Percentiles rank a stretch among this genome's conserved stretches.
Conservation (phyloP, 2,888 invertebrate species). For the Leptopilina drosophilae region DNA sequence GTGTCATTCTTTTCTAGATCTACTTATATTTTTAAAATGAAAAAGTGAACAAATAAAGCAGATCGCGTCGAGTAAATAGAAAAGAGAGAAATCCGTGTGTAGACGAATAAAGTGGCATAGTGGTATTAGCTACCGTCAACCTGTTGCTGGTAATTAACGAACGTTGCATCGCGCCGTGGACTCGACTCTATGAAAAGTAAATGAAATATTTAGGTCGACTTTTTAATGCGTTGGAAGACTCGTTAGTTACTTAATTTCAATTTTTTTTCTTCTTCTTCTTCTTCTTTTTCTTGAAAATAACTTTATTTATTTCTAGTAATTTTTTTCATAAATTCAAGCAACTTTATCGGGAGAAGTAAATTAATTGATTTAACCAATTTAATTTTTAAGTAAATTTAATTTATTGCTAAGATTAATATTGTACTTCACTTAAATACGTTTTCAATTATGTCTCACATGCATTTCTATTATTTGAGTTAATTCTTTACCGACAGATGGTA, state of each 20-base stretch:
- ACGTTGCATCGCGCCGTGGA: background rate
- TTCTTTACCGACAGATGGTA: too few relatives aligned
- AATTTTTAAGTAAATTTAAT: too few relatives aligned
- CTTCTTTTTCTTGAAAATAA: background rate
- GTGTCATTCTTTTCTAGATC: background rate
- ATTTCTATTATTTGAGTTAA: too few relatives aligned
- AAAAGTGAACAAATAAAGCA: background rate
- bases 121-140: conserved; percentile 7
- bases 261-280: background rate
- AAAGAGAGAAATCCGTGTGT: conserved; percentile 1
- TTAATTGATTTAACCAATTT: too few relatives aligned
- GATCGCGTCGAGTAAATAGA: background rate
- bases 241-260: background rate
- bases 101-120: conserved; percentile 20
- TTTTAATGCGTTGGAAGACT: background rate
- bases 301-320: too few relatives aligned
- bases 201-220: conserved; percentile 6
- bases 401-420: too few relatives aligned
- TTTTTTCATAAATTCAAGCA: too few relatives aligned
- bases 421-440: too few relatives aligned
- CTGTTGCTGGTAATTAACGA: conserved; percentile 35
- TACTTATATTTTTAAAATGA: background rate
- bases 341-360: too few relatives aligned
- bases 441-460: too few relatives aligned
- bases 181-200: conserved; percentile 22